Conservation (phyloP, 2,888 invertebrate genomes). For the Shargacucullia verbasci region DNA sequence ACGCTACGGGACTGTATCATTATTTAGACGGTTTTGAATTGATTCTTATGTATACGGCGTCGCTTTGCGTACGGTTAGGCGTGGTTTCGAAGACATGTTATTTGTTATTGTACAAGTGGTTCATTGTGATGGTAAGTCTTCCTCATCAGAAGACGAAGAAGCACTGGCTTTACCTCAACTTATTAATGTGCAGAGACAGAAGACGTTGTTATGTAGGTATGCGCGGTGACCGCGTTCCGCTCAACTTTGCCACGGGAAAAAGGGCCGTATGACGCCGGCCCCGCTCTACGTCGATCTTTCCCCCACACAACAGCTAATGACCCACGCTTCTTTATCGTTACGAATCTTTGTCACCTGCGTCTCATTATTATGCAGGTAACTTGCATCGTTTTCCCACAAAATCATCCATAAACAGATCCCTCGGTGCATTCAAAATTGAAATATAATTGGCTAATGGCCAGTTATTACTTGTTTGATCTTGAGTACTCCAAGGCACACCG, state of each 20-base stretch:
- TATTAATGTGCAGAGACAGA: too few species aligned
- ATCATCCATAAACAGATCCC: conserved; percentile 59
- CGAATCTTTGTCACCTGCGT: conserved; percentile 84
- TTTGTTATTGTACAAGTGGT: too few species aligned
- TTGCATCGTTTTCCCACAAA: conserved; percentile 65
- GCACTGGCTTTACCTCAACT: too few species aligned
- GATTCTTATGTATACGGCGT: conserved; percentile 64
- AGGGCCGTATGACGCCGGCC: conserved; percentile 78
- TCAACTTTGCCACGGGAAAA: conserved; percentile 78
- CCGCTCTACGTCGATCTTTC: conserved; percentile 77
- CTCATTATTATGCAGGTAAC: conserved; percentile 74
- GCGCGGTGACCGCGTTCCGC: conserved; percentile 83
- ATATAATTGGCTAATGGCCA: conserved; percentile 76
- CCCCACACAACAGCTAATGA: conserved; percentile 78
- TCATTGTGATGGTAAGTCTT: too few species aligned
- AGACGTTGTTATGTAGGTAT: conserved; percentile 62
- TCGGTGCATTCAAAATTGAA: conserved; percentile 62
- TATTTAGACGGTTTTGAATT: conserved; percentile 66
- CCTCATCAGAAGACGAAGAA: too few species aligned
- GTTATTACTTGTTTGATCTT: conserved; percentile 72
- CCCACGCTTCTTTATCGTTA: conserved; percentile 85
- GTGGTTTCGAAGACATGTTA: too few species aligned
- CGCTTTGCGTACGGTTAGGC: conserved; percentile 63
- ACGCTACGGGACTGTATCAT: conserved; percentile 43
- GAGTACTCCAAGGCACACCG: conserved; percentile 57